phyloP scores from a whole-genome alignment of 2,797 vertebrate species.

The Lepidocolaptes lacrymiger region DNA sequence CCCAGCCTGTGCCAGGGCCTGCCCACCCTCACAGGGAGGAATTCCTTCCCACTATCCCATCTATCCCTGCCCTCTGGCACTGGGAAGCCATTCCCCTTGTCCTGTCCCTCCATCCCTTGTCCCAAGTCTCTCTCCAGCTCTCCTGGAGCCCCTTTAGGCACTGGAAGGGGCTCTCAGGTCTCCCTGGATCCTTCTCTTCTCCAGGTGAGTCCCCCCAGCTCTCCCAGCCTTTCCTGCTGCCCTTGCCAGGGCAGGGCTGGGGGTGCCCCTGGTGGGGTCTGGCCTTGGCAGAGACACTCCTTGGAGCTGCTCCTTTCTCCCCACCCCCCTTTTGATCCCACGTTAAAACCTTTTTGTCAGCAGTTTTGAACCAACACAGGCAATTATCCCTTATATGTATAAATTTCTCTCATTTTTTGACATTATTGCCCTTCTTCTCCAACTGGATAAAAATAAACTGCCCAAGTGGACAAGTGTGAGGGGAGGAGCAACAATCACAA shows the following conservation, averaged over 20 bases:
- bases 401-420: not conserved
- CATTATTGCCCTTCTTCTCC: not conserved
- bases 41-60: not conserved
- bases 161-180: not conserved
- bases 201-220: not conserved
- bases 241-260: not conserved
- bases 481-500: not conserved
- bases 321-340: not conserved
- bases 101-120: not conserved
- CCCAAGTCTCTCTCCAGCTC: not conserved
- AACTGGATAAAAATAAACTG: not conserved
- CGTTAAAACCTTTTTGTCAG: not conserved
- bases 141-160: not conserved
- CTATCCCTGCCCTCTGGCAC: fast-evolving
- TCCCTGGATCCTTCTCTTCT: not conserved
- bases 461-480: not conserved
- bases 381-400: not conserved
- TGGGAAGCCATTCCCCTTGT: not conserved
- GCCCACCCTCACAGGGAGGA: fast-evolving
- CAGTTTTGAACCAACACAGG: not conserved
- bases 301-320: not conserved
- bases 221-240: not conserved
- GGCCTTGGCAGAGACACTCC: not conserved
- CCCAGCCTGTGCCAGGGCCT: not conserved
- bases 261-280: not conserved